Percentiles rank a stretch among this genome's conserved stretches.
phyloP scores from a whole-genome alignment of 2,888 invertebrate species.

The Apeira syringaria region DNA sequence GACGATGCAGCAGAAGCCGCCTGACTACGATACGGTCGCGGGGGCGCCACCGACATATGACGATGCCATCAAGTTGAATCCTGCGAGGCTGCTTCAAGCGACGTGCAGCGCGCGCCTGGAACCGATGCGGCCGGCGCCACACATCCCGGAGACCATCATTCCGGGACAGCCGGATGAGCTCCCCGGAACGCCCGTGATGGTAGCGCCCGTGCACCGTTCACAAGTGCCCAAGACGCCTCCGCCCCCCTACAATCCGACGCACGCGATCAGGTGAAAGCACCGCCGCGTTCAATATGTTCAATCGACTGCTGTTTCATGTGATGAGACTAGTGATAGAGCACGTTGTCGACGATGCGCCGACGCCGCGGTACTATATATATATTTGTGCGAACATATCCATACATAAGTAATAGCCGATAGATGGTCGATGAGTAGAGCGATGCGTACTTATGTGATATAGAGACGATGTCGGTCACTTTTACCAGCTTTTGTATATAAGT shows the following conservation, averaged over 20 bases:
- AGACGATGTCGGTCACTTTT: slow-evolving; percentile 69
- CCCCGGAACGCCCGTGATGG: slow-evolving; percentile 35
- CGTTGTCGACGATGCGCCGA: slow-evolving; percentile 47
- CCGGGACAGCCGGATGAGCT: slow-evolving; percentile 59
- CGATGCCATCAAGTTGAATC: slow-evolving; percentile 88
- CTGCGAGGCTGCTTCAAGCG: slow-evolving; percentile 78
- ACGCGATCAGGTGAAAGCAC: slow-evolving; percentile 77
- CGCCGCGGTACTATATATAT: slow-evolving; percentile 67
- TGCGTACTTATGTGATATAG: slow-evolving; percentile 82
- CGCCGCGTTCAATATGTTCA: slow-evolving; percentile 57
- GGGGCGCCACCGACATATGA: slow-evolving; percentile 88
- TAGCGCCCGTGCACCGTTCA: slow-evolving; percentile 62
- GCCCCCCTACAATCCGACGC: slow-evolving; percentile 75
- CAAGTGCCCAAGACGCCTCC: slow-evolving; percentile 77
- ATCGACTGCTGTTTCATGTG: slow-evolving; percentile 80
- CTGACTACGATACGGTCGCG: slow-evolving; percentile 88
- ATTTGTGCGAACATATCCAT: slow-evolving; percentile 65
- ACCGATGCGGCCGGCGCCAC: slow-evolving; percentile 32
- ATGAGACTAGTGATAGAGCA: slow-evolving; percentile 62
- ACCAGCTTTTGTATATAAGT: slow-evolving; percentile 70
- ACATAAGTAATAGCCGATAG: slow-evolving; percentile 55
- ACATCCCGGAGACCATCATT: slow-evolving; percentile 49
- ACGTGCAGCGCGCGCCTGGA: slow-evolving; percentile 58
- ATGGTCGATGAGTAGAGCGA: slow-evolving; percentile 53
- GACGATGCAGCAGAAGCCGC: slow-evolving; percentile 86